Conservation (phyloP, 2,113 vertebrate genomes). For the Lontra canadensis region DNA sequence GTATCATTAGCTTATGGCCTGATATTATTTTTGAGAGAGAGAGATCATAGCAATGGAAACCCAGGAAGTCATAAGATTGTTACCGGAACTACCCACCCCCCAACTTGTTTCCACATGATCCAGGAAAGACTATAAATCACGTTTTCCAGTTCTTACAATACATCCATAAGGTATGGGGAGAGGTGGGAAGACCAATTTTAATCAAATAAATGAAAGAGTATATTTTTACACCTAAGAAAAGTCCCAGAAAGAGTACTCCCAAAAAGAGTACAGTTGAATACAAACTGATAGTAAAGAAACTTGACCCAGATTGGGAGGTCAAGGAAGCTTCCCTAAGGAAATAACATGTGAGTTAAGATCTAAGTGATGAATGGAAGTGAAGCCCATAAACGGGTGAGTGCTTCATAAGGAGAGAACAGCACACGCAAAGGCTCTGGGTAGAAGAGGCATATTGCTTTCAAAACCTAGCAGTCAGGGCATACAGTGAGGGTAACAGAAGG, state of each 20-base stretch:
- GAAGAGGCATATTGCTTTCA: not conserved
- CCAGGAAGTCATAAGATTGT: not conserved
- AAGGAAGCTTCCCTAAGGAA: not conserved
- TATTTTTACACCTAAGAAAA: not conserved
- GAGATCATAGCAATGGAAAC: not conserved
- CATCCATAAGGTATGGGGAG: not conserved
- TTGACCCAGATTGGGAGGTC: not conserved
- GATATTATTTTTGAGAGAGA: not conserved
- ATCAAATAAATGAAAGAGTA: not conserved
- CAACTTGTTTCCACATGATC: not conserved
- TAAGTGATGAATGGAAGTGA: not conserved
- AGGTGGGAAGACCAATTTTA: not conserved
- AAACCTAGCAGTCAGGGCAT: not conserved
- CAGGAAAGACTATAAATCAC: not conserved
- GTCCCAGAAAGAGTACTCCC: no score
- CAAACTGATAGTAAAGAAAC: not conserved
- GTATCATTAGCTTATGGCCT: not conserved
- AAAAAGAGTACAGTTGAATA: not conserved
- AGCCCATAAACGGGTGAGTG: not conserved
- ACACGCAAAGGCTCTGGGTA: not conserved
- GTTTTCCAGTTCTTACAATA: not conserved
- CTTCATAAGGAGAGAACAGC: not conserved
- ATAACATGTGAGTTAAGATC: not conserved
- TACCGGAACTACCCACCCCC: not conserved
- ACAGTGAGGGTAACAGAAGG: not conserved